phyloP scores from a whole-genome alignment of 1,140 invertebrate species.

The Halesus radiatus region DNA sequence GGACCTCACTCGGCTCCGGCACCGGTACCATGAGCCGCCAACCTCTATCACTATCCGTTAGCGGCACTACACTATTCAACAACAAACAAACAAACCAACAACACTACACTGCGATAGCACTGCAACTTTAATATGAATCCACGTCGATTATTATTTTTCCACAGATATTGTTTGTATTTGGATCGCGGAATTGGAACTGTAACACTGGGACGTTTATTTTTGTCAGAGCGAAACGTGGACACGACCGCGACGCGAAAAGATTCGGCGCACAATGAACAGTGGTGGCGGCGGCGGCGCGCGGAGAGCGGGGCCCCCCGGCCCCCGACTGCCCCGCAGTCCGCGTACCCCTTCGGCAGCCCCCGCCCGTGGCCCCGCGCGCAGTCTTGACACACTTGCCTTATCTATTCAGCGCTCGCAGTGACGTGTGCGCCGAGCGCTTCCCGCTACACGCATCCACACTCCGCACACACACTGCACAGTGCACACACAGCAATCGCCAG shows the following conservation, averaged over 20 bases:
- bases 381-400: constrained; percentile 54
- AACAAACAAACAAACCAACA: too few species aligned
- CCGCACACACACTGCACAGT: background rate
- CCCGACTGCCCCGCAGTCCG: background rate
- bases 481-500: too few species aligned
- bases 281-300: constrained; percentile 1
- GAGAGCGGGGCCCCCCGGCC: background rate
- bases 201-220: constrained; percentile 39
- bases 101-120: too few species aligned
- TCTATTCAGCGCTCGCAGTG: constrained; percentile 43
- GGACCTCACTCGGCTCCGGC: background rate
- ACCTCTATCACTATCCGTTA: background rate
- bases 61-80: background rate
- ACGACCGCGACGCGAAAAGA: constrained; percentile 35
- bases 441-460: constrained; percentile 26
- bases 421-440: constrained; percentile 33
- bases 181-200: constrained; percentile 39
- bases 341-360: background rate
- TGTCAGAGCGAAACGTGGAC: constrained; percentile 36
- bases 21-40: background rate
- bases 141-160: too few species aligned
- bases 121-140: too few species aligned
- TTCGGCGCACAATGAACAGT: constrained; percentile 39
- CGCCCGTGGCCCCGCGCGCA: constrained; percentile 45
- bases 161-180: background rate